phyloP scores from a whole-genome alignment of 2,797 vertebrate genomes.

The Chaenodraco wilsoni region DNA sequence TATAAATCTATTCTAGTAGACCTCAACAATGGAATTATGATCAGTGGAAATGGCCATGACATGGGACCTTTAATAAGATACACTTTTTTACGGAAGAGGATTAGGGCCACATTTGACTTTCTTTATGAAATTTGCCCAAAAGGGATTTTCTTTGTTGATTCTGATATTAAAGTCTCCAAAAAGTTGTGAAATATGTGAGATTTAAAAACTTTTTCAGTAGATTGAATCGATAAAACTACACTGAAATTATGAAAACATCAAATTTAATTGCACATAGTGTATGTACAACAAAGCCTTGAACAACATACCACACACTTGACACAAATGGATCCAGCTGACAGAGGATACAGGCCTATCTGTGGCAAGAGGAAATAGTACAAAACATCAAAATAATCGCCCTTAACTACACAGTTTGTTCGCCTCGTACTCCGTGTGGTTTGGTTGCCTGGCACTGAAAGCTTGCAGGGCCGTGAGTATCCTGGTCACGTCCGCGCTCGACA shows the following conservation, averaged over 20 bases:
- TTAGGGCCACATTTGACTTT: too few relatives aligned
- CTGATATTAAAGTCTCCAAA: too few relatives aligned
- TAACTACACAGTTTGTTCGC: constrained; percentile 97
- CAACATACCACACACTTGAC: constrained; percentile 77
- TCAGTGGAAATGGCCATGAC: too few relatives aligned
- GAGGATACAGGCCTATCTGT: constrained; percentile 56
- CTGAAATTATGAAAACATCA: constrained; percentile 68
- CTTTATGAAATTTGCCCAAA: too few relatives aligned
- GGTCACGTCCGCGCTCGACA: constrained; percentile 93
- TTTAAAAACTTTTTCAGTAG: constrained; percentile 21
- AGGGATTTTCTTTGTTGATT: too few relatives aligned
- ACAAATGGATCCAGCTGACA: constrained; percentile 73
- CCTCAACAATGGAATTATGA: too few relatives aligned
- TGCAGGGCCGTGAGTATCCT: constrained; percentile 94
- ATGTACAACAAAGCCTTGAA: constrained; percentile 77
- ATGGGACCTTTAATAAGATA: too few relatives aligned
- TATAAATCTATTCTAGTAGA: too few relatives aligned
- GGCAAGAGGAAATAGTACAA: constrained; percentile 65
- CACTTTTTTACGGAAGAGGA: too few relatives aligned
- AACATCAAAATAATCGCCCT: constrained; percentile 73
- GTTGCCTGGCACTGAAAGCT: constrained; percentile 92
- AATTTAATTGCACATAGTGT: constrained; percentile 79
- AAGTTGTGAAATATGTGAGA: constrained; percentile 10
- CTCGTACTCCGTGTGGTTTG: constrained; percentile 92
- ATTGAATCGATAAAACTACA: constrained; percentile 63